Base-by-base conservation (phyloP, 2,888 invertebrate species). In the Mesoligia furuncula region DNA sequence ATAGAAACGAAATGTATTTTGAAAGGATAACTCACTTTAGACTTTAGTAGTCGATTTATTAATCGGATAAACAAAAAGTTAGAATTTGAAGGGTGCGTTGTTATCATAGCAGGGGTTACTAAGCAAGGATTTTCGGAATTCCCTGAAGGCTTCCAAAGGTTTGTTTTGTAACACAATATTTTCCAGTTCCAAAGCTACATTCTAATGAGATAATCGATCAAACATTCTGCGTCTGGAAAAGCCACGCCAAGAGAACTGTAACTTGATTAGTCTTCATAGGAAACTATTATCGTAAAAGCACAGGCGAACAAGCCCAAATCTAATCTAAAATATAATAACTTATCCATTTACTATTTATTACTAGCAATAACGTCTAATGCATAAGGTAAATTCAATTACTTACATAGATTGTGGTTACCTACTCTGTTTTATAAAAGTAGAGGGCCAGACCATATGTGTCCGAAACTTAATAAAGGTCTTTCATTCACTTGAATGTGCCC, bases 251-350 rank as follows among this genome's bases (percentile, higher is more conserved):
- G 8, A 71, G n/a, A 71, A 42, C 57, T 51, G 17, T 54, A 73
- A 67, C 45, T 11, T 51, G 51, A 75, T 73, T 65, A 70, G 42
- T n/a, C 61, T 51, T 48, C 39, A 42, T 69, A 61, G 17, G 54
- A 81, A 72, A 72, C 83, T 74, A 72, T 71, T 68, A 79, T 67
- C 61, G n/a, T 82, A 79, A 82, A 82, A 83, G 70, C 74, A 68
- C n/a, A 61, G 61, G 74, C 78, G 74, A 71, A 67, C 59, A 64
- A 74, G 27, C 51, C 67, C 72, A 61, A 54, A 81, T 62, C 77
- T 62, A 81, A 81, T 81, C 69, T 62, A 70, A 61, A 73, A 64
- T 48, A 68, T 78, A 77, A 82, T 81, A 78, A 74, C 83, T 74
- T 45, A 68, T 74, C 83, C 62, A 74, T 74, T 82, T 70, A 70